phyloP scores from a whole-genome alignment of 1,140 invertebrate genomes.

The Thaumetopoea pityocampa region DNA sequence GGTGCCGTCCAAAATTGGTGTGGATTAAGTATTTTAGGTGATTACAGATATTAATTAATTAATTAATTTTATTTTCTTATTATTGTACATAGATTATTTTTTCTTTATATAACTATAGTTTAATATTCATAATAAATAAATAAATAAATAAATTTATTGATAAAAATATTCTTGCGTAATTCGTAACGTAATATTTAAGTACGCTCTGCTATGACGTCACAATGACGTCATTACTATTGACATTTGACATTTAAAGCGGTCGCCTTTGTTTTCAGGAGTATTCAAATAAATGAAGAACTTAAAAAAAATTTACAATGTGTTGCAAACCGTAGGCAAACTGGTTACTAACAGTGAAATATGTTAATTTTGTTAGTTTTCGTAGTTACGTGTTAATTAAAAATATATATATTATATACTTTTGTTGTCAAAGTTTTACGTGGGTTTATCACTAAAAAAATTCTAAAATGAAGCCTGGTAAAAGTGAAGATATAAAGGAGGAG shows the following conservation, averaged over 20 bases:
- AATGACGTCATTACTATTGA: slow-evolving; percentile 57
- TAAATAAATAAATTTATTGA: background rate
- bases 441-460: slow-evolving; percentile 19
- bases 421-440: slow-evolving; percentile 16
- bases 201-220: slow-evolving; percentile 49
- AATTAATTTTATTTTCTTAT: too few species aligned
- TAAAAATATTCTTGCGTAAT: slow-evolving; percentile 14
- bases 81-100: too few species aligned
- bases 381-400: too few species aligned
- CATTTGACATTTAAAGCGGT: slow-evolving; percentile 46
- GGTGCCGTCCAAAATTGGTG: too few species aligned
- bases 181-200: slow-evolving; percentile 25
- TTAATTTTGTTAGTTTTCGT: background rate
- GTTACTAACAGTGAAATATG: slow-evolving; percentile 1
- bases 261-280: slow-evolving; percentile 13
- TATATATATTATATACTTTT: background rate
- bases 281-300: slow-evolving; percentile 13
- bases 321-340: slow-evolving; percentile 11
- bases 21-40: too few species aligned
- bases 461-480: slow-evolving; percentile 64
- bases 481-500: slow-evolving; percentile 55
- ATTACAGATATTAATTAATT: too few species aligned
- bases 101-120: too few species aligned
- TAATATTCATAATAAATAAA: background rate
- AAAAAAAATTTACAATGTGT: slow-evolving; percentile 23